A percentile compares a stretch with the other conserved stretches of the same genome.
phyloP scores from a whole-genome alignment of 2,888 invertebrate species.

The Agriopis leucophaearia region DNA sequence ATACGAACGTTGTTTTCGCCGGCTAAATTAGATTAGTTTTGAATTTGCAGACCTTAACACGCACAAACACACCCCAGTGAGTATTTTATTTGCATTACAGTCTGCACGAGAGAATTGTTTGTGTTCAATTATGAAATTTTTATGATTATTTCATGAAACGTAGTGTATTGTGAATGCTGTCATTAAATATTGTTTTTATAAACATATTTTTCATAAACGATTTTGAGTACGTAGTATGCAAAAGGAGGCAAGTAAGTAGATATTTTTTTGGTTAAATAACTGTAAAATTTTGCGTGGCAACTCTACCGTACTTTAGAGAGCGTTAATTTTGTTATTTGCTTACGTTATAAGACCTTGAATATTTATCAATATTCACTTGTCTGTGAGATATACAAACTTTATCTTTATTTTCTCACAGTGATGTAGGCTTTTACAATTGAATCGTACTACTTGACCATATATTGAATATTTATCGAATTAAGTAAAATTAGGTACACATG shows the following conservation, averaged over 20 bases:
- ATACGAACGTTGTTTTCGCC: slow-evolving; percentile 43
- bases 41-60: slow-evolving; percentile 23
- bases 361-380: background rate
- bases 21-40: slow-evolving; percentile 24
- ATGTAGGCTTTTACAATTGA: background rate
- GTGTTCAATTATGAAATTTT: slow-evolving; percentile 23
- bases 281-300: background rate
- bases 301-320: background rate
- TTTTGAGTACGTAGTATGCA: background rate
- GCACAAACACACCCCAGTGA: slow-evolving; percentile 25
- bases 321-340: background rate
- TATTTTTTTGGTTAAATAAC: background rate
- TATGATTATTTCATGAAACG: slow-evolving; percentile 5
- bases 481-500: too few species aligned
- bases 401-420: background rate
- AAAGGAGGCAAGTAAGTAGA: background rate
- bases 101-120: slow-evolving; percentile 22
- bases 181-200: background rate
- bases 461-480: too few species aligned
- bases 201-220: too few species aligned
- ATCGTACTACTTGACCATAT: too few species aligned
- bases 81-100: slow-evolving; percentile 38
- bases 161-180: background rate
- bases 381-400: background rate
- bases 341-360: slow-evolving; percentile 4